These are phyloP conservation scores for Sigmodon hispidus DNA, from an alignment of 2,113 vertebrate species.

Conservation along the genomic window DNA sequence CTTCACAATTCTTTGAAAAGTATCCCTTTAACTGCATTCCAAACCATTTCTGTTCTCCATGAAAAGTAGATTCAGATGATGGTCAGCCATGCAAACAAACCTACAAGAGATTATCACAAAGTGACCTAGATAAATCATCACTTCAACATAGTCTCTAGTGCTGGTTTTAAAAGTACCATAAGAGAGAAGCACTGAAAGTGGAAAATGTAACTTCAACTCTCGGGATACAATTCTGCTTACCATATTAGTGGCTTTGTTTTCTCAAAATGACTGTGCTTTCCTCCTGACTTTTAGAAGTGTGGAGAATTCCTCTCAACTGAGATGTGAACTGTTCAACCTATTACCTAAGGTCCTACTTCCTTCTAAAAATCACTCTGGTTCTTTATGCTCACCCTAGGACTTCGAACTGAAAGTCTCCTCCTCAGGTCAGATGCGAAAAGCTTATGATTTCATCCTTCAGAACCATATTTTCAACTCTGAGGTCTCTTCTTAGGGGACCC, in stretches of 20 bases:
- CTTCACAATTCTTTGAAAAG: background rate
- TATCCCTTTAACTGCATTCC: background rate
- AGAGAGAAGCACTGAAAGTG: conserved; percentile 20
- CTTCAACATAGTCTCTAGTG: background rate
- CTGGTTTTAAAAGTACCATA: background rate
- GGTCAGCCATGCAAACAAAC: background rate
- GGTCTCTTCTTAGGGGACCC: conserved; percentile 15
- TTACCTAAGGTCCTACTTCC: conserved; percentile 33
- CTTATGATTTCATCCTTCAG: background rate
- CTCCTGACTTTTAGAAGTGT: conserved; percentile 8
- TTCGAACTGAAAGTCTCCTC: conserved; percentile 40
- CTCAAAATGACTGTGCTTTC: background rate
- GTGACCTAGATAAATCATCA: conserved; percentile 33
- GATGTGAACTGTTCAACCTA: background rate
- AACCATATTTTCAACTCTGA: conserved; percentile 25
- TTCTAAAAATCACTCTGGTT: background rate
- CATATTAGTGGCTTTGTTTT: background rate
- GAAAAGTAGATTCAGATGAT: background rate
- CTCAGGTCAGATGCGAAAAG: conserved; percentile 29
- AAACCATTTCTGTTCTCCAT: background rate
- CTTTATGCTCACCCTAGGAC: background rate
- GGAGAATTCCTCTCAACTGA: background rate
- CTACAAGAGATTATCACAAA: background rate
- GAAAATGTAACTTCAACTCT: conserved; percentile 11
- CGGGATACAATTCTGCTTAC: background rate